Evolutionary conservation across 2,797 vertebrate genomes (phyloP), one percentile per base, ranked within the genome.

Genomic region (Trematomus bernacchii): DNA sequence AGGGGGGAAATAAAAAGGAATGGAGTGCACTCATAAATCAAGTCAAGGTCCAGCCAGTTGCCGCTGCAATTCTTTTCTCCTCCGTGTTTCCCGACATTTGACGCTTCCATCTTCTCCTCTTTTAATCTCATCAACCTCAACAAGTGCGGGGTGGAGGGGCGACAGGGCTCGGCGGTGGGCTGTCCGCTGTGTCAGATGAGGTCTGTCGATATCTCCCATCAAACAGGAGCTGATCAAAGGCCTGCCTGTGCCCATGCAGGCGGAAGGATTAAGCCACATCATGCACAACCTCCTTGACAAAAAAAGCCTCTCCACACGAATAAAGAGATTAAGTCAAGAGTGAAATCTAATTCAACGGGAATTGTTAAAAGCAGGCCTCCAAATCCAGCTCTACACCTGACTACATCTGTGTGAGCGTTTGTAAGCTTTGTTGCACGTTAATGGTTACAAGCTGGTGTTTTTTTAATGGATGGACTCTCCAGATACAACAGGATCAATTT

Each of bases 181-280:
- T n/a, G 72, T 82, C 74, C 61, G 13, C 82, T 55, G 82, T 77
- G 86, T 91, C 91, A 82, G 88, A 92, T 85, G 90, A 89, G 85
- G 87, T 92, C 89, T 87, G 92, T 92, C 91, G 84, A 94, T 95
- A 93, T 90, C 86, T 84, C 84, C 90, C 91, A 92, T 93, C 92
- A 92, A 94, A 93, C 92, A 92, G 85, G 75, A 84, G 76, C 85
- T 90, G 92, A 95, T 95, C 94, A 95, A 95, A 95, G 91, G 81
- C 69, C 40, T 46, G 90, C 81, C 82, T 71, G 59, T 73, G 80
- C 88, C 84, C 79, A 84, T 89, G 88, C 88, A 88, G 88, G 78
- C 83, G 66, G 59, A 69, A 72, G 90, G 93, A 94, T 95, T 94
- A 94, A 85, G 85, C 61, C 84, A 85, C 87, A 83, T 87, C 90